Percentiles rank a stretch among this genome's conserved stretches.
phyloP scores from a whole-genome alignment of 2,113 vertebrate species.

The Hippoglossus stenolepis region DNA sequence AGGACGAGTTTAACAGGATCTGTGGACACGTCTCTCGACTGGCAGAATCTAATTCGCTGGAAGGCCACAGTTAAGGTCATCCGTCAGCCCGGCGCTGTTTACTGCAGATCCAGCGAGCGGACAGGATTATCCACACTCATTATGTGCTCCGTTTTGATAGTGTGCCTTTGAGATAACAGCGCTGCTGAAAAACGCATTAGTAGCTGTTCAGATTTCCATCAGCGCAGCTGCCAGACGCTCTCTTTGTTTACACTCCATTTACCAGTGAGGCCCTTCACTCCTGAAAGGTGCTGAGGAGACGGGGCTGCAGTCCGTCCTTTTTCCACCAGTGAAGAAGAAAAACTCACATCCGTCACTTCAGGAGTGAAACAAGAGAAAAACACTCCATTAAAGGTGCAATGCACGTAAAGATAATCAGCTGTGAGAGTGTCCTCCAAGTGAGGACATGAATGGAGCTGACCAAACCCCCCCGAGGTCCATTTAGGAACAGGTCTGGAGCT shows the following conservation, averaged over 20 bases:
- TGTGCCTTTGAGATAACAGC: slow-evolving; percentile 62
- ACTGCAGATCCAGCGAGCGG: too few relatives aligned
- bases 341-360: background rate
- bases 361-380: background rate
- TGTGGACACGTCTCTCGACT: slow-evolving; percentile 6
- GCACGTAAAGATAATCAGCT: too few relatives aligned
- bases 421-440: too few relatives aligned
- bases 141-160: slow-evolving; percentile 67
- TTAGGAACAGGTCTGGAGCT: too few relatives aligned
- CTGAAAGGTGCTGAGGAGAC: slow-evolving; percentile 28
- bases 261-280: slow-evolving; percentile 51
- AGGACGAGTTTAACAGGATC: too few relatives aligned
- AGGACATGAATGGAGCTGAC: too few relatives aligned
- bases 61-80: slow-evolving; percentile 9
- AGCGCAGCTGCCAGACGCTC: slow-evolving; percentile 54
- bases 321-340: background rate
- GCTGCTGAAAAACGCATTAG: slow-evolving; percentile 64
- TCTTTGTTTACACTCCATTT: slow-evolving; percentile 70
- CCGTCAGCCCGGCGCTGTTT: too few relatives aligned
- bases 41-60: slow-evolving; percentile 40
- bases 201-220: slow-evolving; percentile 73
- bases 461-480: too few relatives aligned
- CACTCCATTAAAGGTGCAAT: background rate
- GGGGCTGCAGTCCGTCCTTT: slow-evolving; percentile 9
- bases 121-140: slow-evolving; percentile 63